Conservation (phyloP, 1,140 invertebrate species). For the Atopsyche davidsoni region DNA sequence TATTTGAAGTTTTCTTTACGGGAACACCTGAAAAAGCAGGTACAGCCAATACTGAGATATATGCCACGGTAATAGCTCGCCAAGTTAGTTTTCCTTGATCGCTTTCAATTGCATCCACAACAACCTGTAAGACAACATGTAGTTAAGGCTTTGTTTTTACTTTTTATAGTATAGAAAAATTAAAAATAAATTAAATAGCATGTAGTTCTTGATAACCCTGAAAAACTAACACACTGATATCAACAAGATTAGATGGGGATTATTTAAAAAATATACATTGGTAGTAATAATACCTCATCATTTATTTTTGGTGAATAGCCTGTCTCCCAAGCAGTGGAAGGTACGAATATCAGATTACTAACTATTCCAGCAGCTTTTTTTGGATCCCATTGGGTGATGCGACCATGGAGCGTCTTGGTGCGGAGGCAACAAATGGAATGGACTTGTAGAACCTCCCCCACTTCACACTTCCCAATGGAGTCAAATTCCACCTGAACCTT, state of each 20-base stretch:
- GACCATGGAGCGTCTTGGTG: constrained; percentile 44
- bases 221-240: no score
- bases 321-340: constrained; percentile 43
- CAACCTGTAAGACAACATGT: constrained; percentile 37
- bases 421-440: constrained; percentile 50
- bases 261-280: no score
- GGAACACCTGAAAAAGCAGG: no score
- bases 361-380: constrained; percentile 42
- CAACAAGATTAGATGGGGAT: no score
- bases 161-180: constrained; percentile 11
- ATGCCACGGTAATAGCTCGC: constrained; percentile 52
- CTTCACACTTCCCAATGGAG: not conserved
- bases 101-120: constrained; percentile 61
- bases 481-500: constrained; percentile 47
- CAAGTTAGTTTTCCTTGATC: constrained; percentile 54
- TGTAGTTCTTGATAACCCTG: no score
- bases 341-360: constrained; percentile 52
- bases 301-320: constrained; percentile 50
- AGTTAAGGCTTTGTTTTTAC: not conserved
- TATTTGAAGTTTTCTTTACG: constrained; percentile 22
- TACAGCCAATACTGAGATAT: constrained; percentile 6
- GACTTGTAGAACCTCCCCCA: constrained; percentile 52
- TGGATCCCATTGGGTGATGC: constrained; percentile 49
- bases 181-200: no score
- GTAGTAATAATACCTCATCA: constrained; percentile 50